phyloP scores from a whole-genome alignment of 2,113 vertebrate species.

The Opisthocomus hoazin region DNA sequence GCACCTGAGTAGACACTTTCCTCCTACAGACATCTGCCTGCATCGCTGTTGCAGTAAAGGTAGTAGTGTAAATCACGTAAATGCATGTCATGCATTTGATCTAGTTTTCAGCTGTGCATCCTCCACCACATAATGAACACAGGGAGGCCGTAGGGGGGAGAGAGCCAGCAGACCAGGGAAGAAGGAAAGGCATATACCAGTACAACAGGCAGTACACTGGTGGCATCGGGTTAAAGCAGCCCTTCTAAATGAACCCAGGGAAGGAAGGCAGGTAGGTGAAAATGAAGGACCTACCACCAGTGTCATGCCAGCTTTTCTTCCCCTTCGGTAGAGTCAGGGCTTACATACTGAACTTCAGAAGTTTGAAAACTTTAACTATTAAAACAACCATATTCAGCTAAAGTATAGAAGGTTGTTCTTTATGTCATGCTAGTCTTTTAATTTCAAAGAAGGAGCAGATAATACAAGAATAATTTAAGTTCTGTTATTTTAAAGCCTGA shows the following conservation, averaged over 20 bases:
- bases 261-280: neutral
- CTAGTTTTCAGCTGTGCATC: neutral
- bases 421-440: neutral
- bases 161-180: neutral
- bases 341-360: neutral
- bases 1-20: neutral
- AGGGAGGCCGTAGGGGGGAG: neutral
- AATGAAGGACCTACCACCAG: neutral
- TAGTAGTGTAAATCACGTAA: neutral
- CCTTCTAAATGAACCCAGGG: neutral
- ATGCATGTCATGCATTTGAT: neutral
- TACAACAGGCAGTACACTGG: neutral
- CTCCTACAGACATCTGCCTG: neutral
- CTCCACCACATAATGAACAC: rapidly evolving
- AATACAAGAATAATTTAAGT: neutral
- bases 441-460: neutral
- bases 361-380: neutral
- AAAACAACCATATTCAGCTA: neutral
- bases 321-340: neutral
- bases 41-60: neutral
- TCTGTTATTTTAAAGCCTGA: neutral
- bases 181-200: neutral
- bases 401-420: neutral
- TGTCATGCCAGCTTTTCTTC: neutral
- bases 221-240: neutral